Base-by-base conservation (phyloP, 2,113 vertebrate genomes). In the Microtus richardsoni region DNA sequence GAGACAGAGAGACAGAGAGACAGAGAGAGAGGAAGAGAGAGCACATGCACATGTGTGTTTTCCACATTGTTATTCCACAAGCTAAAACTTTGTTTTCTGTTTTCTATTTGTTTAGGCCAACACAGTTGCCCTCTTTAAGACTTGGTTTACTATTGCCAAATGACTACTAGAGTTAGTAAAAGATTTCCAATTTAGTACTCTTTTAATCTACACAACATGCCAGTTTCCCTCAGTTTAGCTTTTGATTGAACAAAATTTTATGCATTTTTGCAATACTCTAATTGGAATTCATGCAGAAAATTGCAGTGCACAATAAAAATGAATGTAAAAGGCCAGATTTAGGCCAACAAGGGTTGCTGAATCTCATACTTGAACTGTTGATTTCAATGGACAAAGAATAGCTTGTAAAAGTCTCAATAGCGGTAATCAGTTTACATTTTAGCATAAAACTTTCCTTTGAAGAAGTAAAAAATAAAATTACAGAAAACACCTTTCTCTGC, bases 201-300 rank as follows among this genome's bases (percentile, higher is more conserved):
- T 79, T n/a, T n/a, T 92, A 41, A 24, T 95, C 68, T 95, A 28
- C 73, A 7, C 89, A 87, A 84, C 58, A 74, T 85, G 83, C 83
- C 94, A 87, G 86, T 87, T 94, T 89, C 12, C 80, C 64, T 17
- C 62, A 95, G 95, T 86, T 93, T 85, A 95, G 39, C 44, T 87
- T 96, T 96, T 95, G 94, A 94, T 88, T 91, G 91, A 83, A 94
- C 95, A 54, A 83, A 96, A 97, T 94, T 97, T 58, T 89, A 93
- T 94, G 82, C 86, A 94, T 89, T 94, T 96, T 84, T 93, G 33
- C 54, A 95, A 70, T 89, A 95, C 49, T 83, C 86, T 94, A 93
- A 96, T 95, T 91, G 85, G 89, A 95, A 95, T 95, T 83, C 70
- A 84, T 68, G 66, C 47, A 58, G 70, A 70, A 94, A 96, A 84